Evolutionary conservation across 2,113 vertebrate species (phyloP), one percentile per base, ranked within the genome.

Genomic region (Mesitornis unicolor): DNA sequence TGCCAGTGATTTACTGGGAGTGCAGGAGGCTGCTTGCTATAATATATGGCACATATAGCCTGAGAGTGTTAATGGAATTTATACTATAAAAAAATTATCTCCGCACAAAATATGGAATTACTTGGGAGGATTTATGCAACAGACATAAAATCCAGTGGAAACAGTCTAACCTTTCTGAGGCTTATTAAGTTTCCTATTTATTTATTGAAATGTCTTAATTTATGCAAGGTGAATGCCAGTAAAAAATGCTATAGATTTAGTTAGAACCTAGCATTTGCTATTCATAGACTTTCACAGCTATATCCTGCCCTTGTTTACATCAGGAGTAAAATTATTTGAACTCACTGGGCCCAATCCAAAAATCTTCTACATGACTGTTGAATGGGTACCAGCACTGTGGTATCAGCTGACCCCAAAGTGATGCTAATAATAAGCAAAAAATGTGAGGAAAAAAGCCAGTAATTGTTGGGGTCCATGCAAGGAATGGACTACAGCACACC

Each of bases 171-270:
- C 90, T 92, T 95, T 94, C 78, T 68, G 71, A 88, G 60, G 63
- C 64, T 95, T 95, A 93, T 90, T 90, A 95, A 63, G 36, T 80
- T 96, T 95, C 73, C 22, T 77, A 63, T 91, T 94, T 93, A 95
- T 94, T 97, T 95, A 95, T 96, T 76, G 71, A 91, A 94, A 88
- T 86, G 15, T 68, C 85, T 93, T 93, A 86, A 95, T 93, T 94
- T 93, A 94, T 96, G 54, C 71, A 86, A 90, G 68, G 56, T 86
- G 51, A 93, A 95, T 48, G 59, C 47, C 63, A 94, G 87, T 54
- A 90, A 92, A 77, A 90, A 86, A 78, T 43, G 35, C 38, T 70
- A 86, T 67, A 84, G 82, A 88, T 88, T 84, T 79, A 85, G 47
- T 77, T 21, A 88, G 91, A 90, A 79, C 43, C 47, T 50, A 70